These are phyloP conservation scores for Mobula hypostoma DNA, from an alignment of 2,113 vertebrate genomes.

Conservation along the genomic window DNA sequence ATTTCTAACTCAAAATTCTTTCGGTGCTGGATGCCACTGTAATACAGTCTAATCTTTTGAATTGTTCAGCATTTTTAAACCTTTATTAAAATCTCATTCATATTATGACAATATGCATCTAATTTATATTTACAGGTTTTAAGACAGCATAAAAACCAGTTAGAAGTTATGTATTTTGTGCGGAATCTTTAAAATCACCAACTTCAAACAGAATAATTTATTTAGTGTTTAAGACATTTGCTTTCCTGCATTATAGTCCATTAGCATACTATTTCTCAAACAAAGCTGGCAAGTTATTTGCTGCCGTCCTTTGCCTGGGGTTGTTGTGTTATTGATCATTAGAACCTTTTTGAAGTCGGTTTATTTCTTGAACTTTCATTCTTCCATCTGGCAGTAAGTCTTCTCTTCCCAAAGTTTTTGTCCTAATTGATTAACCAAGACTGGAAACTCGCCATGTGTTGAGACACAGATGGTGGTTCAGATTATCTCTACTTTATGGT, in stretches of 20 bases:
- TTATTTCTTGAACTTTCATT: not conserved
- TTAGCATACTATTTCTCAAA: not conserved
- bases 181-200: not conserved
- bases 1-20: not conserved
- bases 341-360: not conserved
- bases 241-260: not conserved
- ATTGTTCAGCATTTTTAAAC: too few relatives aligned
- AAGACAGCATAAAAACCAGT: not conserved
- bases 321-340: not conserved
- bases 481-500: not conserved
- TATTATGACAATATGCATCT: not conserved
- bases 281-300: not conserved
- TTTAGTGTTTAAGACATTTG: not conserved
- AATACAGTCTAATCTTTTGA: too few relatives aligned
- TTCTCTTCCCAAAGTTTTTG: not conserved
- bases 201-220: not conserved
- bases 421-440: not conserved
- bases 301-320: not conserved
- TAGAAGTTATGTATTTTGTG: not conserved
- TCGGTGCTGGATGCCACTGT: not conserved
- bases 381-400: not conserved
- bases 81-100: not conserved
- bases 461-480: not conserved
- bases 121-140: not conserved
- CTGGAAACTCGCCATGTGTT: not conserved